Conservation (phyloP, 1,140 invertebrate species). For the Akabosia matsudoensis region DNA sequence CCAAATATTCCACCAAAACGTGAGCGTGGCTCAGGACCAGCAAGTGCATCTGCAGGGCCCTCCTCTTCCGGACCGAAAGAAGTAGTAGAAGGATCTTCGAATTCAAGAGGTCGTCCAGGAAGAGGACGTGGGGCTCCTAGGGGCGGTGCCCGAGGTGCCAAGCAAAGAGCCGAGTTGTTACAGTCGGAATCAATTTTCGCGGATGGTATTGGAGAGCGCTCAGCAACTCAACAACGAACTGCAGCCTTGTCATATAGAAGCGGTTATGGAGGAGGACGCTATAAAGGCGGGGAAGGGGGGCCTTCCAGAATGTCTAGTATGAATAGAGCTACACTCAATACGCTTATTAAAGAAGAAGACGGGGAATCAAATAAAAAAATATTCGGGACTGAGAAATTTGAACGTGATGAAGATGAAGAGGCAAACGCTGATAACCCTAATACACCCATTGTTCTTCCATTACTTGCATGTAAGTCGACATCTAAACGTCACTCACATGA, state of each 20-base stretch:
- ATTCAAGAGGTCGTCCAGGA: background rate
- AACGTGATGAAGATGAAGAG: background rate
- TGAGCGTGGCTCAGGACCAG: background rate
- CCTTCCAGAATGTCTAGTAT: background rate
- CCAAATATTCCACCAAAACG: slow-evolving; percentile 34
- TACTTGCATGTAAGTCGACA: background rate
- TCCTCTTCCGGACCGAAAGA: background rate
- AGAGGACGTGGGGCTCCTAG: background rate
- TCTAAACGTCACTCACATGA: background rate
- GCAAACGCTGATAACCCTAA: background rate
- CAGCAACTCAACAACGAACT: background rate
- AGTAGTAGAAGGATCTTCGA: background rate
- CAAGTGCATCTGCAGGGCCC: background rate
- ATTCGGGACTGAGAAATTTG: slow-evolving; percentile 12
- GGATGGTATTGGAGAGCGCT: slow-evolving; percentile 28
- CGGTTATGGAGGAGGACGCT: background rate
- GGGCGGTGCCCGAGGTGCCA: background rate
- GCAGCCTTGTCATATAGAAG: background rate
- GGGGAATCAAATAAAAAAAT: slow-evolving; percentile 4
- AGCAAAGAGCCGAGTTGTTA: slow-evolving; percentile 9
- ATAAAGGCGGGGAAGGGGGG: background rate
- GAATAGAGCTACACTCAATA: background rate
- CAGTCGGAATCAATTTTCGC: slow-evolving; percentile 31
- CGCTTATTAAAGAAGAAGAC: slow-evolving; percentile 5
- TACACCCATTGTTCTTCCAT: background rate